phyloP scores from a whole-genome alignment of 2,113 vertebrate species.

The Anarrhichthys ocellatus region DNA sequence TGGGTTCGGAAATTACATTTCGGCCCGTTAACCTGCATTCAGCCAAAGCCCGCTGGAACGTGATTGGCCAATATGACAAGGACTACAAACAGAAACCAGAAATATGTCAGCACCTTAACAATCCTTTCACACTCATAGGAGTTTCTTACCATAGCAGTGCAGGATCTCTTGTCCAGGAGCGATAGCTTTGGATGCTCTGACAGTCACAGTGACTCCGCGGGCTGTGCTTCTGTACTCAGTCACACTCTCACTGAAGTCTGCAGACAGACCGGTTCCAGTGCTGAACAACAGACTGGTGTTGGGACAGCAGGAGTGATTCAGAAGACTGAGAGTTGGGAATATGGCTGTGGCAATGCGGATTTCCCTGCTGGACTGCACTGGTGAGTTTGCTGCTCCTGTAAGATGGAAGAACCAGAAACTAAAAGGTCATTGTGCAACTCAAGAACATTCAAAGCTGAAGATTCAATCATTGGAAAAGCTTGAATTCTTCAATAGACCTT shows the following conservation, averaged over 20 bases:
- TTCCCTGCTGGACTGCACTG: constrained; percentile 83
- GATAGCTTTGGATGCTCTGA: constrained; percentile 86
- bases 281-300: constrained; percentile 90
- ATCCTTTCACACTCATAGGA: neutral
- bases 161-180: constrained; percentile 88
- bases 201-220: constrained; percentile 68
- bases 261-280: constrained; percentile 58
- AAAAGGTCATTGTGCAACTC: neutral
- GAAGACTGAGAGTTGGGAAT: constrained; percentile 91
- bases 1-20: neutral
- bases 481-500: neutral
- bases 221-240: neutral
- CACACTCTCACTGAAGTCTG: constrained; percentile 10
- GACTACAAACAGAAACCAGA: neutral
- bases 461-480: neutral
- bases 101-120: neutral
- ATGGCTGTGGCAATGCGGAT: constrained; percentile 90
- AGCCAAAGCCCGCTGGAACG: neutral
- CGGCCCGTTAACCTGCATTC: neutral
- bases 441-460: neutral
- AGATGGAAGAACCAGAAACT: constrained; percentile 3
- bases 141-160: constrained; percentile 93
- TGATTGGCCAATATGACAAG: neutral
- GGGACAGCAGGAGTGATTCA: constrained; percentile 95
- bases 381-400: constrained; percentile 73